Percentiles rank a stretch among this genome's conserved stretches.
phyloP scores from a whole-genome alignment of 2,888 invertebrate species.

The Cynaeus angustus region DNA sequence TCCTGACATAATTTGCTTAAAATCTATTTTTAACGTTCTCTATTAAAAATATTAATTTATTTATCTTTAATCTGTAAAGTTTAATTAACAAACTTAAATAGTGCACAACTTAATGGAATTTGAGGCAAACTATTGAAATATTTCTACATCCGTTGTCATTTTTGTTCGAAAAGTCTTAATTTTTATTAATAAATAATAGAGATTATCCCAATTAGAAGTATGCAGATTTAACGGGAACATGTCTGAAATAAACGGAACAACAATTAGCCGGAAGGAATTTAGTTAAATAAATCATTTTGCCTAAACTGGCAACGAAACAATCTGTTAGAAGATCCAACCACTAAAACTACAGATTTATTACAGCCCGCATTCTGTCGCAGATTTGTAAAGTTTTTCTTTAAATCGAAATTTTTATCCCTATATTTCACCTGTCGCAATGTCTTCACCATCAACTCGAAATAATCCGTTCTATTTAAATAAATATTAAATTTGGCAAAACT shows the following conservation, averaged over 20 bases:
- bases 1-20: too few relatives aligned
- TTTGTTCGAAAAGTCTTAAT: too few relatives aligned
- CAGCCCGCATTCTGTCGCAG: constrained; percentile 17
- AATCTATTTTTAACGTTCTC: too few relatives aligned
- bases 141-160: too few relatives aligned
- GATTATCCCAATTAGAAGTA: too few relatives aligned
- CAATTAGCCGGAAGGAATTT: neutral
- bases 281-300: neutral
- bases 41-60: neutral
- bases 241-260: too few relatives aligned
- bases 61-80: neutral
- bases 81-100: neutral
- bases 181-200: neutral
- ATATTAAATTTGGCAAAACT: constrained; percentile 35
- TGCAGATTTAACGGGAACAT: too few relatives aligned
- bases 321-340: constrained; percentile 17
- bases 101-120: neutral
- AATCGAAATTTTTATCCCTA: constrained; percentile 11
- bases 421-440: neutral
- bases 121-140: too few relatives aligned
- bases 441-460: constrained; percentile 17
- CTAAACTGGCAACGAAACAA: neutral
- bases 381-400: constrained; percentile 14
- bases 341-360: constrained; percentile 36
- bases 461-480: constrained; percentile 36